Evolutionary conservation across 2,888 invertebrate genomes (phyloP).

Genomic region (Eupeodes latifasciatus): DNA sequence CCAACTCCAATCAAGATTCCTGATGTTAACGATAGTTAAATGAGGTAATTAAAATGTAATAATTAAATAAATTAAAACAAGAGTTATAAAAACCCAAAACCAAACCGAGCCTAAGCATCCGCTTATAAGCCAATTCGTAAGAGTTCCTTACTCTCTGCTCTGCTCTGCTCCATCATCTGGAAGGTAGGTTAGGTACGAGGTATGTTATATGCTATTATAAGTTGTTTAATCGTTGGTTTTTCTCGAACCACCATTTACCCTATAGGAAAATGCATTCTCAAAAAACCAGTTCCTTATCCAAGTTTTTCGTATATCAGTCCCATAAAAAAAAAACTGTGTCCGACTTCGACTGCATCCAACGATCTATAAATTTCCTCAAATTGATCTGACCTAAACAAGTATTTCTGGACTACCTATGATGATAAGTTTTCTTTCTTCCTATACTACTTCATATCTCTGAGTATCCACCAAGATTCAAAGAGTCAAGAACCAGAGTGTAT

Average conservation of each 20-base stretch:
- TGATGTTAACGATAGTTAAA: slow-evolving; percentile 48
- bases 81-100: slow-evolving; percentile 8
- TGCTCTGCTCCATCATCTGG: not conserved
- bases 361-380: slow-evolving; percentile 69
- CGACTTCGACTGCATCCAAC: slow-evolving; percentile 51
- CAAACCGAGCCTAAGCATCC: slow-evolving; percentile 47
- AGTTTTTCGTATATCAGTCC: slow-evolving; percentile 37
- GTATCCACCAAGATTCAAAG: too few species aligned
- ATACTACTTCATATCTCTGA: not conserved
- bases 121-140: slow-evolving; percentile 33
- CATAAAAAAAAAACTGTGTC: slow-evolving; percentile 61
- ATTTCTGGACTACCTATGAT: slow-evolving; percentile 57
- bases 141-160: not conserved
- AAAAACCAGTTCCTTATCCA: slow-evolving; percentile 50
- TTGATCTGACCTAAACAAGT: slow-evolving; percentile 64
- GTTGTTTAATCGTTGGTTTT: slow-evolving; percentile 23
- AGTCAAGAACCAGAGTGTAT: slow-evolving; percentile 7
- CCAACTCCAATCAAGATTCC: slow-evolving; percentile 29
- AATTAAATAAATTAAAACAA: slow-evolving; percentile 51
- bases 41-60: slow-evolving; percentile 34
- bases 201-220: not conserved
- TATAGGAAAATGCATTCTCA: slow-evolving; percentile 34
- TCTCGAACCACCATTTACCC: slow-evolving; percentile 36
- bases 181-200: not conserved
- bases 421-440: not conserved